phyloP scores from a whole-genome alignment of 2,113 vertebrate species.

The Psephotus haematonotus region DNA sequence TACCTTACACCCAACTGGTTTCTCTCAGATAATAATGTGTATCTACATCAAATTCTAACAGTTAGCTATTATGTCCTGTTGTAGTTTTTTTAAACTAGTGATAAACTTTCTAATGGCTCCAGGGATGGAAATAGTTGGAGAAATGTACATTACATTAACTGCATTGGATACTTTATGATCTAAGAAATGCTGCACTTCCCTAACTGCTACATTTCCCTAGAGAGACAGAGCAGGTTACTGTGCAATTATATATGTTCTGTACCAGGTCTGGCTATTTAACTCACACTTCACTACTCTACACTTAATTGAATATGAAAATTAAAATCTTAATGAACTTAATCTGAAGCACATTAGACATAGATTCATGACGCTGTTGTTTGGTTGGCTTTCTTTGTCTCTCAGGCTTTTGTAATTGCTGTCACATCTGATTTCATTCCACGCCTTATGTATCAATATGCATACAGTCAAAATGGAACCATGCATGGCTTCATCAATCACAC shows the following conservation, averaged over 20 bases:
- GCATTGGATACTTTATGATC: background rate
- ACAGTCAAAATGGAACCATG: conserved; percentile 91
- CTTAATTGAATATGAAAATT: background rate
- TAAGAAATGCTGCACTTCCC: background rate
- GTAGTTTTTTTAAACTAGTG: background rate
- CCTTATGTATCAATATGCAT: conserved; percentile 93
- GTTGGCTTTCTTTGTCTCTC: background rate
- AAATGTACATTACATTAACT: background rate
- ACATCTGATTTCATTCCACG: conserved; percentile 97
- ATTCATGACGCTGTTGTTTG: accelerated
- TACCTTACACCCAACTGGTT: background rate
- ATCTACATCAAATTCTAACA: background rate
- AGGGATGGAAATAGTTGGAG: background rate
- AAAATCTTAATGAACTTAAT: background rate
- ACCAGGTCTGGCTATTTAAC: background rate
- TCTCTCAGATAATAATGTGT: background rate
- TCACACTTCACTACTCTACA: background rate
- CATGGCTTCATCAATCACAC: conserved; percentile 95
- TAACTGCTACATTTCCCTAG: background rate
- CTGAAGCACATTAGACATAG: background rate
- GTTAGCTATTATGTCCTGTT: background rate
- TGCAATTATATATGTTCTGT: background rate
- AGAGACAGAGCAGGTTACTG: background rate
- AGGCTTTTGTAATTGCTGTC: conserved; percentile 98
- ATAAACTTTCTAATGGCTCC: background rate